Percentiles rank a stretch among this genome's conserved stretches.
These are phyloP conservation scores for Quadroppia sp. DNA, from an alignment of 2,888 invertebrate genomes.

Conservation along the genomic window DNA sequence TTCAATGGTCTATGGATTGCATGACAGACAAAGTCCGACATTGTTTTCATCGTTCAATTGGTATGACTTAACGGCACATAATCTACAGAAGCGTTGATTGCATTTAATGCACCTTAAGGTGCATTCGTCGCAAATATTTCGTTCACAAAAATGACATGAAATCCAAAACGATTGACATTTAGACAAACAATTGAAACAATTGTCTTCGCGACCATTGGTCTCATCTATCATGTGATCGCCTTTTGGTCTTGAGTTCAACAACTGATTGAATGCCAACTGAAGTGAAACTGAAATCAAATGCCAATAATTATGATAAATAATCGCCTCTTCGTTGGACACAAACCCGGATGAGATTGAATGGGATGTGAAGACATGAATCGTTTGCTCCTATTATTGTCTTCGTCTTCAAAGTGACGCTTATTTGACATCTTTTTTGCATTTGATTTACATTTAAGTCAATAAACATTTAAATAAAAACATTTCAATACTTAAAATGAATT, in stretches of 20 bases:
- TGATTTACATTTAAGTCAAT: too few species aligned
- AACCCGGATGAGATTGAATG: background rate
- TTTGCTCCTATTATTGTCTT: background rate
- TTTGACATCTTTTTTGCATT: background rate
- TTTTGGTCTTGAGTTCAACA: background rate
- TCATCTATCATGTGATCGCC: background rate
- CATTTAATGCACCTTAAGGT: background rate
- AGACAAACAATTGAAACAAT: slow-evolving; percentile 14
- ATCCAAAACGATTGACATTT: background rate
- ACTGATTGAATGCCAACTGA: slow-evolving; percentile 12
- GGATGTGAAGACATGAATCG: background rate
- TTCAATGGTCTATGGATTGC: background rate
- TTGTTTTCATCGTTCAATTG: background rate
- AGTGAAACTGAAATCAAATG: background rate
- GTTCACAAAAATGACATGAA: slow-evolving; percentile 14
- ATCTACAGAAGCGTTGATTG: background rate
- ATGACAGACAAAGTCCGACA: background rate
- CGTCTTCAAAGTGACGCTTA: slow-evolving; percentile 4
- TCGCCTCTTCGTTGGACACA: background rate
- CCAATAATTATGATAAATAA: background rate
- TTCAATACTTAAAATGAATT: background rate
- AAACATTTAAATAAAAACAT: too few species aligned
- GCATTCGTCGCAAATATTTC: background rate
- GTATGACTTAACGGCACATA: slow-evolving; percentile 9
- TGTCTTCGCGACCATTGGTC: background rate